Base-by-base conservation (phyloP, 2,113 vertebrate species). In the Paracanthobrama guichenoti region DNA sequence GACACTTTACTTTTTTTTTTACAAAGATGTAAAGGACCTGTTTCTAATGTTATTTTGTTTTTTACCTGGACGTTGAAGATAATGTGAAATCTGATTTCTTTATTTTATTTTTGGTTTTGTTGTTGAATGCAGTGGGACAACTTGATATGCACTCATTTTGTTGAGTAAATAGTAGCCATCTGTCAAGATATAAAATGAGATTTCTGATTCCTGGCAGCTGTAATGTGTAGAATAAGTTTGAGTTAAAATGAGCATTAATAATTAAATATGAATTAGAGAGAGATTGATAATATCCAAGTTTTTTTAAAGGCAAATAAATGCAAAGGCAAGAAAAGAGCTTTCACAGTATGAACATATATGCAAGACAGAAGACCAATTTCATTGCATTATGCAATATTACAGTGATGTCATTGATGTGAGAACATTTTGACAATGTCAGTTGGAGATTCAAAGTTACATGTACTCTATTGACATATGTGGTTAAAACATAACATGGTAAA, bases 1-100 rank as follows among this genome's bases (percentile, higher is more conserved):
- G 35, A 48, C 42, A 46, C 83, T 76, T 64, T 77, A 44, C 73
- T 18, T 84, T 81, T 81, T 84, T 50, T 62, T 79, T 69, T 14
- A 4, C 39, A 67, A 35, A 16, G 22, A 80, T 88, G 59, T 62
- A 80, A 88, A 83, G 69, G 26, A 67, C 53, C 42, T 50, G 67
- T 88, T 82, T 69, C 4, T 76, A 83, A 75, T 80, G 42, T 62
- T n/a, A 2, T n/a, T n/a, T 35, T 2, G 1, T 50, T 44, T 74
- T 75, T 50, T 75, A 53, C 86, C 80, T 87, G 84, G 79, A 75
- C 44, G 11, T 79, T 57, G 57, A 9, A 85, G 86, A 87, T 87
- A 87, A 75, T 87, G 57, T 20, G 14, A n/a, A 74, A 46, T 77
- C 83, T 79, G 13, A 82, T 82, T 62, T 46, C 83, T 85, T 66